Percentiles rank a stretch among this genome's conserved stretches.
Evolutionary conservation across 2,888 invertebrate genomes (phyloP).

Genomic region (Athripsodes cinereus): DNA sequence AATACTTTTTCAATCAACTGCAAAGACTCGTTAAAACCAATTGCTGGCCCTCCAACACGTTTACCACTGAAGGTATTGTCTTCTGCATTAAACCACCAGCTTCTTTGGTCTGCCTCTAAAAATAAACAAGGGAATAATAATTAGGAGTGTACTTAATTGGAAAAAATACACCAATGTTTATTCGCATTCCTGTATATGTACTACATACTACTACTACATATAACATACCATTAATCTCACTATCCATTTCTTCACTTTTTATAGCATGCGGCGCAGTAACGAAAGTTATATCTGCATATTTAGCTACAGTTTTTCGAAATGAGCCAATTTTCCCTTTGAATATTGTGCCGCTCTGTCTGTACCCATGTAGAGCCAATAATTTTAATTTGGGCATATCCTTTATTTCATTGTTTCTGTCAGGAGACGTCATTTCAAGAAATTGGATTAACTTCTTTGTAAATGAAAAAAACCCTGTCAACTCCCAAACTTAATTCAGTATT

Average conservation of each 20-base stretch:
- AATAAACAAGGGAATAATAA: slow-evolving; percentile 7
- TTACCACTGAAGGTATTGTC: slow-evolving; percentile 71
- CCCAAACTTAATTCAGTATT: too few species aligned
- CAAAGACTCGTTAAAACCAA: slow-evolving; percentile 76
- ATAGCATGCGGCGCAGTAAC: slow-evolving; percentile 73
- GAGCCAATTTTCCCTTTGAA: slow-evolving; percentile 79
- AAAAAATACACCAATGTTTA: too few species aligned
- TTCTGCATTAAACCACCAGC: slow-evolving; percentile 89
- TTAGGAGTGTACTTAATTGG: too few species aligned
- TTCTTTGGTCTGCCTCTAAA: slow-evolving; percentile 53
- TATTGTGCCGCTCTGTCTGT: slow-evolving; percentile 67
- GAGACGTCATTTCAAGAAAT: too few species aligned
- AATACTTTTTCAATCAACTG: slow-evolving; percentile 60
- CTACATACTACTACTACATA: too few species aligned
- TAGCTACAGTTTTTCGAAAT: slow-evolving; percentile 73
- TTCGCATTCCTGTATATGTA: too few species aligned
- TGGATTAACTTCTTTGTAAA: too few species aligned
- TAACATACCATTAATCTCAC: slow-evolving; percentile 20
- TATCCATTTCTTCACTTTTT: slow-evolving; percentile 45
- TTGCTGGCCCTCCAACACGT: slow-evolving; percentile 62
- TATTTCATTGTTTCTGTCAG: not conserved
- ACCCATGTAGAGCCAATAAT: slow-evolving; percentile 76
- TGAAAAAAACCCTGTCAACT: too few species aligned
- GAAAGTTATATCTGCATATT: slow-evolving; percentile 73
- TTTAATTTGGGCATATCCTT: slow-evolving; percentile 46